phyloP scores from a whole-genome alignment of 2,113 vertebrate species.

The Tetrao urogallus region DNA sequence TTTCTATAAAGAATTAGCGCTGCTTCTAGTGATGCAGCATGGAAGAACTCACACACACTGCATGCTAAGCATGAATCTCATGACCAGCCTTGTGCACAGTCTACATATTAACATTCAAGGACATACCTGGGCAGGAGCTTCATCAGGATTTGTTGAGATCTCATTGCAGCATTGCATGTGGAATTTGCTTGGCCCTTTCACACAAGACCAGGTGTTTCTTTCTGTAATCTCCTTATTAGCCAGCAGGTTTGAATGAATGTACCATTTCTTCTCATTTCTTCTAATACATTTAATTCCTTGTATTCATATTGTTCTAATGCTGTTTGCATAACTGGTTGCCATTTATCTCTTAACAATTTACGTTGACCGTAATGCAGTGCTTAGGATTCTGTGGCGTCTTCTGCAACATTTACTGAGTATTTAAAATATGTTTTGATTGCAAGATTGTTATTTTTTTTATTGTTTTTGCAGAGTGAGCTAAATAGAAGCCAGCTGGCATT shows the following conservation, averaged over 20 bases:
- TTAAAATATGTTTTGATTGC: constrained; percentile 5
- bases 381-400: neutral
- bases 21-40: neutral
- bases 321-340: neutral
- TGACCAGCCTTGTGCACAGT: neutral
- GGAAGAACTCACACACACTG: neutral
- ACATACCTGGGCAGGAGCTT: fast-evolving
- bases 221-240: neutral
- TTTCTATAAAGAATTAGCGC: neutral
- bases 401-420: neutral
- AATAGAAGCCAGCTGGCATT: neutral
- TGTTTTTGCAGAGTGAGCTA: neutral
- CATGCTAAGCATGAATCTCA: neutral
- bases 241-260: neutral
- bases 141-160: neutral
- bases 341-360: constrained; percentile 23
- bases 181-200: neutral
- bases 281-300: neutral
- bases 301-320: neutral
- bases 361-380: neutral
- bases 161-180: neutral
- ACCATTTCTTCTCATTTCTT: neutral
- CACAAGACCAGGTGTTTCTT: fast-evolving
- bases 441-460: neutral
- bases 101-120: fast-evolving